These are phyloP conservation scores for Acrocephalus scirpaceus DNA, from an alignment of 2,797 vertebrate genomes.

Conservation along the genomic window DNA sequence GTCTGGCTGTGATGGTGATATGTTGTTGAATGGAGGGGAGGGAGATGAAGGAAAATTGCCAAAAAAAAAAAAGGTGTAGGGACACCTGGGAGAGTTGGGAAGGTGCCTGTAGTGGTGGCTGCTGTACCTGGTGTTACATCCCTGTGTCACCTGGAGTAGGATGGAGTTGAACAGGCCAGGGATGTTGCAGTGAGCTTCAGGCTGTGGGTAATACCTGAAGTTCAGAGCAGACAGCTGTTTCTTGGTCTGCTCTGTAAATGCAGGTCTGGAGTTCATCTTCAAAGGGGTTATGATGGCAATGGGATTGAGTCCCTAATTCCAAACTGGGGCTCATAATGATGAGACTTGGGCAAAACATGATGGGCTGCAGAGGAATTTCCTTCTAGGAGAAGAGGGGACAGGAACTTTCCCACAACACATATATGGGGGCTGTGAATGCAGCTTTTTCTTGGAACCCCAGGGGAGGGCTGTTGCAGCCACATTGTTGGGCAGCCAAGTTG, in stretches of 20 bases:
- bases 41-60: neutral
- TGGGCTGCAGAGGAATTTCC: neutral
- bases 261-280: neutral
- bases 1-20: neutral
- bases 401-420: fast-evolving
- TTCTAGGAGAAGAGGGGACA: neutral
- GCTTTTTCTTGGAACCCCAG: neutral
- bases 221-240: neutral
- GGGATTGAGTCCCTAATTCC: neutral
- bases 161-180: neutral
- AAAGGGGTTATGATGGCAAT: neutral
- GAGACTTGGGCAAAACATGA: neutral
- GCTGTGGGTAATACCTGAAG: neutral
- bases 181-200: neutral
- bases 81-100: neutral
- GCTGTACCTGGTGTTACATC: neutral
- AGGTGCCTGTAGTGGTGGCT: neutral
- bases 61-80: neutral
- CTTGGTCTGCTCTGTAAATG: neutral
- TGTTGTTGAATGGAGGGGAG: neutral
- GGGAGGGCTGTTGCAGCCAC: neutral
- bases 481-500: neutral
- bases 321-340: fast-evolving
- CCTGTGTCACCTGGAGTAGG: neutral
- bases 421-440: neutral